These are phyloP conservation scores for Cisticola juncidis DNA, from an alignment of 2,113 vertebrate genomes.

Conservation along the genomic window DNA sequence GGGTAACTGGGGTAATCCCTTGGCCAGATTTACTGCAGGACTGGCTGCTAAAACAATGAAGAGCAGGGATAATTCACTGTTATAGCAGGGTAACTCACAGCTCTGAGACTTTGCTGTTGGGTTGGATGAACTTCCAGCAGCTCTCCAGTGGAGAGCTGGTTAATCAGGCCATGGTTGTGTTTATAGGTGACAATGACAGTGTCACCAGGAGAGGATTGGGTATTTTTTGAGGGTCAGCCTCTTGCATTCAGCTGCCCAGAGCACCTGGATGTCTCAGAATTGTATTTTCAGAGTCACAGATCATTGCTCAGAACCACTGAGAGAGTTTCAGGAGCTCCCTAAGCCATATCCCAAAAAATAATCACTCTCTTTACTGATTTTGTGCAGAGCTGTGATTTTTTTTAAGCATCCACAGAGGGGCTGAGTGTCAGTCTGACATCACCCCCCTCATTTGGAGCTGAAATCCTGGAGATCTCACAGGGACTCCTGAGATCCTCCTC, in stretches of 20 bases:
- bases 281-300: background rate
- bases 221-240: background rate
- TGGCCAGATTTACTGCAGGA: background rate
- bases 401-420: background rate
- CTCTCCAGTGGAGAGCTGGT: background rate
- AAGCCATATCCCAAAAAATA: background rate
- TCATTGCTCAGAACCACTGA: too few relatives aligned
- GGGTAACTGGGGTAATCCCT: background rate
- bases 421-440: background rate
- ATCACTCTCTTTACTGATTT: background rate
- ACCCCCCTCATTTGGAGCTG: background rate
- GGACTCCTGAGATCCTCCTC: background rate
- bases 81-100: too few relatives aligned
- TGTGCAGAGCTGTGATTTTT: background rate
- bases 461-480: background rate
- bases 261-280: background rate
- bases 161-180: background rate
- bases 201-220: background rate
- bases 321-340: background rate
- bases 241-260: background rate
- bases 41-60: background rate
- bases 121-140: background rate
- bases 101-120: background rate
- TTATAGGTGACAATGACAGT: background rate
- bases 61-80: background rate